Base-by-base conservation (phyloP, 2,113 vertebrate species). In the Saiga tatarica region DNA sequence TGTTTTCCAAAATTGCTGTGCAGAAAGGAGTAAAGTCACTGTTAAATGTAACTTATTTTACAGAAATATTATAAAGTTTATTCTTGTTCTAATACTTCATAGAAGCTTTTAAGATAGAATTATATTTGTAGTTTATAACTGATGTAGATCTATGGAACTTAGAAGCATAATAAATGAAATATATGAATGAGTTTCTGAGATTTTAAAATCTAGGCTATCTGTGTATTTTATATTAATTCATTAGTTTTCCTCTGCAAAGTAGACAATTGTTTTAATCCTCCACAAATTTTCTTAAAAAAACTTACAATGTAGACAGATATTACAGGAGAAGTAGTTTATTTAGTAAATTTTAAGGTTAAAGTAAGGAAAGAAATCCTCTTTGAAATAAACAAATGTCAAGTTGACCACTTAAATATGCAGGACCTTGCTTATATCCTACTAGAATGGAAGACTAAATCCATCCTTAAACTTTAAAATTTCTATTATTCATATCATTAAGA, bases 1-100 rank as follows among this genome's bases (percentile, higher is more conserved):
- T 98, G 26, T 95, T 91, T 97, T 42, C 8, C 84, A 93, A 87
- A 97, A 94, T 33, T 53, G n/a, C 53, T 93, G 33, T 97, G 36
- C 30, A 93, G 87, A 87, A 96, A 94, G 1, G 2, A 16, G n/a
- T 83, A 79, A 79, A n/a, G 52, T 96, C 67, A 90, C 45, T 93
- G 2, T 91, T 87, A 81, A 92, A 33, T 89, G 21, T 78, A 92
- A 74, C 7, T 87, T 47, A 82, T 76, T 85, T 97, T 97, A 64
- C 89, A 17, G 25, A 84, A 90, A 57, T 53, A 52, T 76, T 89
- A 53, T 60, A 87, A 93, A 55, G 12, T 84, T 97, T 81, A n/a
- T 96, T 97, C n/a, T 95, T 79, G 0, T 67, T n/a, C 47, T 53
- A 86, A 88, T 76, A 93, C 10, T 96, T 97, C 7, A 93, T 76